Percentiles rank a stretch among this genome's conserved stretches.
These are phyloP conservation scores for Andrena dorsata DNA, from an alignment of 2,888 invertebrate species.

Conservation along the genomic window DNA sequence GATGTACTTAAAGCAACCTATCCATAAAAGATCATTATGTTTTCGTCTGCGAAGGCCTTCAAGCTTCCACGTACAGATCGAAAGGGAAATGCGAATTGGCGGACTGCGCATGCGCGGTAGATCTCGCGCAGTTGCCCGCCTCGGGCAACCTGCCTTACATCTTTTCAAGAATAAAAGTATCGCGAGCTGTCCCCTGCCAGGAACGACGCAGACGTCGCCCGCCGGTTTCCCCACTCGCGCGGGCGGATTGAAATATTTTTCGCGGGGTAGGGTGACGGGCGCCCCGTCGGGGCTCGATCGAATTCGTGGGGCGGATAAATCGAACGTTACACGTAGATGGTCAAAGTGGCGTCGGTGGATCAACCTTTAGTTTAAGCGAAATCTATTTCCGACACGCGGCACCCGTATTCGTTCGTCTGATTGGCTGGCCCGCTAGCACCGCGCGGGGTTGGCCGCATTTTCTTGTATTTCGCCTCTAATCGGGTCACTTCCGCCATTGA, in stretches of 20 bases:
- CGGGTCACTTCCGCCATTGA: conserved; percentile 83
- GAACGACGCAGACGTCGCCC: neutral
- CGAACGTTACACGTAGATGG: conserved; percentile 60
- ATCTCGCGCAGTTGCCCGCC: neutral
- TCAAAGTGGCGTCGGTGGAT: conserved; percentile 70
- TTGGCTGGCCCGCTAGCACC: conserved; percentile 78
- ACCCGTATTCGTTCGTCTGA: conserved; percentile 77
- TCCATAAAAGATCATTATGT: no score
- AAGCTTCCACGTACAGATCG: neutral
- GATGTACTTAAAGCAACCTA: no score
- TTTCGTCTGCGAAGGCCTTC: neutral
- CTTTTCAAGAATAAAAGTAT: no score
- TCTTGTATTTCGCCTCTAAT: conserved; percentile 80
- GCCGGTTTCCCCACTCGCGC: neutral
- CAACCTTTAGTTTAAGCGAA: conserved; percentile 79
- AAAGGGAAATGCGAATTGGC: neutral
- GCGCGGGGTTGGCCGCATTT: conserved; percentile 83
- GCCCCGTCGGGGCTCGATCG: conserved; percentile 2
- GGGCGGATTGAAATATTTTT: conserved; percentile 18
- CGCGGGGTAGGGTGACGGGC: neutral
- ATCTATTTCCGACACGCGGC: conserved; percentile 82
- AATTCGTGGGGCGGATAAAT: conserved; percentile 43
- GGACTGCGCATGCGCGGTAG: no score
- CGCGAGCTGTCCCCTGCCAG: no score
- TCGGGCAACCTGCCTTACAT: neutral